phyloP scores from a whole-genome alignment of 2,797 vertebrate genomes.

The Enteromius unitaeniatus region DNA sequence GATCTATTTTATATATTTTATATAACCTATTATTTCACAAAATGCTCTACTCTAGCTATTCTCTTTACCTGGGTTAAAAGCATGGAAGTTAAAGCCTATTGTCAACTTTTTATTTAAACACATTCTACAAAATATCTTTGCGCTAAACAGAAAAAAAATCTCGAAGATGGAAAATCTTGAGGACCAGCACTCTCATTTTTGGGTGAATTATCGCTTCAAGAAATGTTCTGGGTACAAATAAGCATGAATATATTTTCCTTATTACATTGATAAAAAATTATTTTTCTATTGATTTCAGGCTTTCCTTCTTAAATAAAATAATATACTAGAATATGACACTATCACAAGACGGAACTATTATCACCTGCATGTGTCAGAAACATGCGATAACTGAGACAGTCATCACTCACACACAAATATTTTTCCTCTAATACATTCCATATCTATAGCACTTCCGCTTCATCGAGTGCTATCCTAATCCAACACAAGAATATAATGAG shows the following conservation, averaged over 20 bases:
- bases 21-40: too few species aligned
- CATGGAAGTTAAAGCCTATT: background rate
- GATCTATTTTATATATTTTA: too few species aligned
- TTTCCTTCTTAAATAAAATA: background rate
- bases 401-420: background rate
- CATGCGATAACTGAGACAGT: background rate
- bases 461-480: background rate
- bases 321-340: background rate
- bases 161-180: background rate
- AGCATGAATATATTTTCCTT: background rate
- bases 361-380: background rate
- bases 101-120: background rate
- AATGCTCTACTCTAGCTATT: too few species aligned
- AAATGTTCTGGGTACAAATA: background rate
- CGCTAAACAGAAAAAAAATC: background rate
- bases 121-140: background rate
- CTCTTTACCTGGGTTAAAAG: too few species aligned
- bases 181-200: background rate
- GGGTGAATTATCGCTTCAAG: background rate
- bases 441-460: background rate
- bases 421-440: background rate
- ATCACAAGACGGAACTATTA: background rate
- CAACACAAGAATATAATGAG: background rate
- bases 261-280: background rate
- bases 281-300: background rate